Base-by-base conservation (phyloP, 2,888 invertebrate genomes). In the Mesoligia furuncula region DNA sequence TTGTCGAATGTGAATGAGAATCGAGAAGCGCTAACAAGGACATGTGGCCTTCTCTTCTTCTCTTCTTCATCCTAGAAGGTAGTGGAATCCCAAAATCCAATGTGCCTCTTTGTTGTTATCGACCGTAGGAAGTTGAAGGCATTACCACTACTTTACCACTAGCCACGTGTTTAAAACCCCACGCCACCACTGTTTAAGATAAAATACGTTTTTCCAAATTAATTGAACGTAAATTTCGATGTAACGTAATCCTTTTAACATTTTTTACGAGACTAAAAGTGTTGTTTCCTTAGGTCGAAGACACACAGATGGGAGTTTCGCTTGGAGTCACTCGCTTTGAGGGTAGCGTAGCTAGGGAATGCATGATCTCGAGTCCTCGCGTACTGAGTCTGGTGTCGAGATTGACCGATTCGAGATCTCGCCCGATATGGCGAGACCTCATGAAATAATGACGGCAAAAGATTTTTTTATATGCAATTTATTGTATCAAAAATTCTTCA, bases 211-310 rank as follows among this genome's bases (percentile, higher is more conserved):
- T 48, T 39, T 51, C 15, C 7, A 70, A 48, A 71, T 67, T 70
- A 81, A 78, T 73, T 78, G 66, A 71, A 78, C 73, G 27, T 81
- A 72, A 77, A 81, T 54, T 77, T 45, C 31, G 15, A 76, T 66
- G 66, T 73, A 77, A 78, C 78, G 17, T 68, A 74, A 81, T 81
- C 70, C 78, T 81, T 81, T 71, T 4, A 71, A 78, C 59, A 51
- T 54, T 78, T 78, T 74, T 71, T 73, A 81, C 45, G 54, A 71
- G 64, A 54, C 57, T 27, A 71, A n/a, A 74, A 66, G 3, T 15
- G 20, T 20, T 79, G 61, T 57, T 66, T 48, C 7, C n/a, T 61
- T 39, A 75, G 61, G 77, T 17, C 0, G 48, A 15, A 57, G 17
- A 9, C 59, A 77, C 36, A 66, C 13, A 45, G 20, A 2, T n/a